Evolutionary conservation across 2,113 vertebrate species (phyloP).

Genomic region (Thunnus maccoyii): DNA sequence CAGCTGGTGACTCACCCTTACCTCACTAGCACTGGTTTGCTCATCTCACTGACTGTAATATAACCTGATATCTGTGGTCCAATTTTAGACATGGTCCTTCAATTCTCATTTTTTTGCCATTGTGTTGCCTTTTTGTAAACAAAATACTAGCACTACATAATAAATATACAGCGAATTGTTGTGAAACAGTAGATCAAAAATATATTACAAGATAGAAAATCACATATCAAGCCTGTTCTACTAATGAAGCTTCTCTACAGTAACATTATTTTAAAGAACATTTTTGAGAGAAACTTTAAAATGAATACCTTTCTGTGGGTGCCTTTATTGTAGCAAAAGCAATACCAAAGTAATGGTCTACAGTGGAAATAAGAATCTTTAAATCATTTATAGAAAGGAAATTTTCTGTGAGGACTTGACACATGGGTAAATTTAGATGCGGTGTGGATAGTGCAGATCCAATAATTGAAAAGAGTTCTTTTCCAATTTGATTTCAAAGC

Average conservation of each 20-base stretch:
- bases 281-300: slow-evolving; percentile 10
- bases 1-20: slow-evolving; percentile 30
- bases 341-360: slow-evolving; percentile 6
- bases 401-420: slow-evolving; percentile 19
- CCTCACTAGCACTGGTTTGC: slow-evolving; percentile 4
- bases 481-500: slow-evolving; percentile 50
- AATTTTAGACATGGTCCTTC: slow-evolving; percentile 10
- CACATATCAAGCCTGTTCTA: background rate
- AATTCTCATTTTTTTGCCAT: background rate
- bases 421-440: slow-evolving; percentile 25
- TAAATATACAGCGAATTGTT: background rate
- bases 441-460: slow-evolving; percentile 17
- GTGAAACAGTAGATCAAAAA: background rate
- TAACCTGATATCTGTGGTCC: slow-evolving; percentile 13
- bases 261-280: background rate
- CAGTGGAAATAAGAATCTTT: slow-evolving; percentile 16
- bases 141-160: slow-evolving; percentile 5
- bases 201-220: background rate
- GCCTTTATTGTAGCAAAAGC: background rate
- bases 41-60: slow-evolving; percentile 30
- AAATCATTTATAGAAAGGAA: slow-evolving; percentile 29
- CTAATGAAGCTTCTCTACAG: background rate
- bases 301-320: background rate
- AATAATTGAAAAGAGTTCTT: slow-evolving; percentile 35
- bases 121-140: background rate